Conservation (phyloP, 2,797 vertebrate genomes). For the Xenentodon cancila region DNA sequence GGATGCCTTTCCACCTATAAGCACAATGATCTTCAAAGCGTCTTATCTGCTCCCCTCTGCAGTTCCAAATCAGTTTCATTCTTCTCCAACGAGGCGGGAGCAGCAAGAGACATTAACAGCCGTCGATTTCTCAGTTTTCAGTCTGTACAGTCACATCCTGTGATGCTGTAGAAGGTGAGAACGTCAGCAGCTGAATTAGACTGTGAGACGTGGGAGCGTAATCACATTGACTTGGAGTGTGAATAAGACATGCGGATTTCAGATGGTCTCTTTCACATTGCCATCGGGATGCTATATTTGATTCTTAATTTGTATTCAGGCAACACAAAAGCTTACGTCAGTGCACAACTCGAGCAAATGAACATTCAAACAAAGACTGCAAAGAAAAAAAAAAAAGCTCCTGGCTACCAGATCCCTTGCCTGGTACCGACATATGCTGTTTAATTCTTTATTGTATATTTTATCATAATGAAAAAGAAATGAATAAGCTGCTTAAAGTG, state of each 20-base stretch:
- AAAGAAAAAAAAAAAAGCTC: slow-evolving; percentile 25
- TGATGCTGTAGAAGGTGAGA: slow-evolving; percentile 42
- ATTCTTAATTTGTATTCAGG: slow-evolving; percentile 64
- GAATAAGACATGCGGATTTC: slow-evolving; percentile 48
- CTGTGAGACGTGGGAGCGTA: slow-evolving; percentile 51
- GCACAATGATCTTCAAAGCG: slow-evolving; percentile 67
- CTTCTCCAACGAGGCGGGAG: slow-evolving; percentile 33
- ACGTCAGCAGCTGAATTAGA: slow-evolving; percentile 36
- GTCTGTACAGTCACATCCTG: slow-evolving; percentile 49
- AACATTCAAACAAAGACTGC: slow-evolving; percentile 52
- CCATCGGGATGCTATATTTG: slow-evolving; percentile 51
- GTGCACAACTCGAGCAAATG: slow-evolving; percentile 55
- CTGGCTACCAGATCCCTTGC: slow-evolving; percentile 23
- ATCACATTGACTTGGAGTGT: slow-evolving; percentile 69
- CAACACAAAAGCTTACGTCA: slow-evolving; percentile 44
- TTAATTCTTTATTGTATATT: slow-evolving; percentile 55
- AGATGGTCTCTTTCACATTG: slow-evolving; percentile 40
- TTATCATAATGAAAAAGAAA: slow-evolving; percentile 28
- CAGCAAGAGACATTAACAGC: slow-evolving; percentile 23
- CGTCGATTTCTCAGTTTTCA: slow-evolving; percentile 54
- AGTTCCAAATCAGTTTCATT: slow-evolving; percentile 33
- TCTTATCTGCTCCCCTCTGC: slow-evolving; percentile 31
- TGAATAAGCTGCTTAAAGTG: slow-evolving; percentile 2
- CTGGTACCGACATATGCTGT: slow-evolving; percentile 24
- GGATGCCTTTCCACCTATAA: slow-evolving; percentile 56